Percentiles rank a stretch among this genome's conserved stretches.
Evolutionary conservation across 1,140 invertebrate species (phyloP).

Genomic region (Psilanteris sp.): DNA sequence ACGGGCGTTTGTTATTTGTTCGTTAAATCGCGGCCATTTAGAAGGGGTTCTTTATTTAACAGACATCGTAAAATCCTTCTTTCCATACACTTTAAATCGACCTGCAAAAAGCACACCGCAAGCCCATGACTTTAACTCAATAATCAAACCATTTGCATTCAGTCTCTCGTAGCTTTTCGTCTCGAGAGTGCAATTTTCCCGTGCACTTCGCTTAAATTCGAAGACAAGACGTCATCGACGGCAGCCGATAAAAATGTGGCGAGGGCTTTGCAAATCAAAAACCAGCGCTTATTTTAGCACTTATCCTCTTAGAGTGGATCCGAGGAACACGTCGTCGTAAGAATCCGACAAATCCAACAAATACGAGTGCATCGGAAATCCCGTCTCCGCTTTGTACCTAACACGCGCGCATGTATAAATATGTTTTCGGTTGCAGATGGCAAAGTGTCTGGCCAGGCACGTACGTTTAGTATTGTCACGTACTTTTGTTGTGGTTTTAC

Average conservation of each 20-base stretch:
- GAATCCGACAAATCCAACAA: slow-evolving; percentile 73
- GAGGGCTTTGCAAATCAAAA: slow-evolving; percentile 56
- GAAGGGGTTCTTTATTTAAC: no score
- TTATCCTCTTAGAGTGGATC: slow-evolving; percentile 63
- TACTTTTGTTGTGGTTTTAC: slow-evolving; percentile 70
- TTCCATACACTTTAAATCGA: background rate
- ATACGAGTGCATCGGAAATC: slow-evolving; percentile 69
- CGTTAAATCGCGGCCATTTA: no score
- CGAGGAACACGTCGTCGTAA: slow-evolving; percentile 58
- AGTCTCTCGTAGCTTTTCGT: background rate
- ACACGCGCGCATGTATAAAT: slow-evolving; percentile 55
- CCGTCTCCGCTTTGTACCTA: slow-evolving; percentile 31
- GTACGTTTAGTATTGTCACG: slow-evolving; percentile 75
- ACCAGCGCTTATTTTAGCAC: slow-evolving; percentile 58
- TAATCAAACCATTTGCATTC: slow-evolving; percentile 13
- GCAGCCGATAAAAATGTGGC: slow-evolving; percentile 60
- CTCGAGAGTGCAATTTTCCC: background rate
- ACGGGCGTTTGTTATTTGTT: no score
- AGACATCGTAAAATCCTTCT: no score
- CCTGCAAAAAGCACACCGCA: background rate
- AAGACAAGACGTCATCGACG: slow-evolving; percentile 35
- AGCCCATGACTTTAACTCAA: background rate
- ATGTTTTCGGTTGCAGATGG: slow-evolving; percentile 46
- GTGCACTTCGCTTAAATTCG: background rate
- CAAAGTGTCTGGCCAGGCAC: slow-evolving; percentile 62